Conservation (phyloP, 2,113 vertebrate species). For the Catharus fuscescens region DNA sequence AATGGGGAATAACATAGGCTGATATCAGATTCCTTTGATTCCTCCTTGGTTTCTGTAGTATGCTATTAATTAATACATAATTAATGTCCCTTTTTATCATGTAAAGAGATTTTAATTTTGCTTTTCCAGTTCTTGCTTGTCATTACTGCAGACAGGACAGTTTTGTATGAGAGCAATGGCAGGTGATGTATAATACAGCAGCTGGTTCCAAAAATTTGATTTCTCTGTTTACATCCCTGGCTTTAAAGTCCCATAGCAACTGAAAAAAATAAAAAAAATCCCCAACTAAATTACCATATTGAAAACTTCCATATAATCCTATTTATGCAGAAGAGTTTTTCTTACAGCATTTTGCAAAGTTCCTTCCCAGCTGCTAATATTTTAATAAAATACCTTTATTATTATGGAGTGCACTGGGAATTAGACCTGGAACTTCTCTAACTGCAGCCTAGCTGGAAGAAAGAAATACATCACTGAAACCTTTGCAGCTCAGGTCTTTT, state of each 20-base stretch:
- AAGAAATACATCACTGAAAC: background rate
- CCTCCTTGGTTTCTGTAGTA: accelerated
- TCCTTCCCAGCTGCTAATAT: constrained; percentile 51
- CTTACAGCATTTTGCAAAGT: constrained; percentile 45
- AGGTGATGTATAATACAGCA: constrained; percentile 27
- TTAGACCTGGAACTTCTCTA: constrained; percentile 10
- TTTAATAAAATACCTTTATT: constrained; percentile 67
- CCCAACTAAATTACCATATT: constrained; percentile 45
- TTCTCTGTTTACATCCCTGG: constrained; percentile 56
- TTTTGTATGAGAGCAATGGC: constrained; percentile 5
- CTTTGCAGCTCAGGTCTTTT: background rate
- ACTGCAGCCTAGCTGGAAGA: background rate
- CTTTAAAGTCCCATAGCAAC: constrained; percentile 64
- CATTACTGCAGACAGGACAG: background rate
- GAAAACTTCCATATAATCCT: constrained; percentile 60
- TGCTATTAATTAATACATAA: background rate
- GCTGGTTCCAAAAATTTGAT: constrained; percentile 51
- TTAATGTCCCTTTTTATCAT: constrained; percentile 17
- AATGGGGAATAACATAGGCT: background rate
- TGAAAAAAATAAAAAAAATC: background rate
- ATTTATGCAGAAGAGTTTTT: constrained; percentile 55
- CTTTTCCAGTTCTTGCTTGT: constrained; percentile 16
- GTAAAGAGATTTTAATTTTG: constrained; percentile 34
- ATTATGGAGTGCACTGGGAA: background rate
- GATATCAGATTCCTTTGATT: background rate